Evolutionary conservation across 2,888 invertebrate species (phyloP).

Genomic region (Chromoteleia sp.): DNA sequence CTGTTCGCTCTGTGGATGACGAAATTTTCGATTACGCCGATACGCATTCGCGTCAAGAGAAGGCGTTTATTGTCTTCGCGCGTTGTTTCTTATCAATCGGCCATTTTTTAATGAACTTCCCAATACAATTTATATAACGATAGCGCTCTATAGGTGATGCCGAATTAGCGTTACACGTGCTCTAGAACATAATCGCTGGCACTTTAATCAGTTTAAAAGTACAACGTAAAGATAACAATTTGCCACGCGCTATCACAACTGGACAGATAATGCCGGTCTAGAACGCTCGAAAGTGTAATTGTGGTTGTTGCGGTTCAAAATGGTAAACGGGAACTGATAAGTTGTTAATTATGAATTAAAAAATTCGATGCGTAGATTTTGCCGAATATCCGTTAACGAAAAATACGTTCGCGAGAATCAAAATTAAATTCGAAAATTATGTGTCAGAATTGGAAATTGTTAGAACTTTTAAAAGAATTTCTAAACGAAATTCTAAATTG

Average conservation of each 20-base stretch:
- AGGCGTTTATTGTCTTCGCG: constrained; percentile 4
- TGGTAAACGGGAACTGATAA: too few relatives aligned
- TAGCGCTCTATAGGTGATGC: background rate
- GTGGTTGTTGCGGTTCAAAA: too few relatives aligned
- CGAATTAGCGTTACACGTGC: constrained; percentile 42
- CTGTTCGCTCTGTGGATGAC: constrained; percentile 4
- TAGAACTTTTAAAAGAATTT: too few relatives aligned
- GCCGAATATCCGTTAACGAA: too few relatives aligned
- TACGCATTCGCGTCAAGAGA: constrained; percentile 13
- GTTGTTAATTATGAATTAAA: too few relatives aligned
- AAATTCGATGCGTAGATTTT: too few relatives aligned
- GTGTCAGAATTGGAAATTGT: too few relatives aligned
- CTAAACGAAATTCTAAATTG: too few relatives aligned
- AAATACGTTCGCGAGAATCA: too few relatives aligned
- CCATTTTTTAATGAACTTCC: constrained; percentile 22
- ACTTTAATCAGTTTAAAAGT: constrained; percentile 21
- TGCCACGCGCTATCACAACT: constrained; percentile 38
- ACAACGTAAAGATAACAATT: constrained; percentile 23
- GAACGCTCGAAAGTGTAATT: too few relatives aligned
- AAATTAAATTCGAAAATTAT: too few relatives aligned
- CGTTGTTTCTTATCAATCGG: constrained; percentile 46
- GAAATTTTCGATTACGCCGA: constrained; percentile 28
- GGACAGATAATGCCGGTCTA: constrained; percentile 6
- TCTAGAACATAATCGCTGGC: background rate
- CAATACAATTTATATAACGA: background rate